Evolutionary conservation across 2,888 invertebrate genomes (phyloP), one percentile per base, ranked within the genome.

Genomic region (Syrphus vitripennis): DNA sequence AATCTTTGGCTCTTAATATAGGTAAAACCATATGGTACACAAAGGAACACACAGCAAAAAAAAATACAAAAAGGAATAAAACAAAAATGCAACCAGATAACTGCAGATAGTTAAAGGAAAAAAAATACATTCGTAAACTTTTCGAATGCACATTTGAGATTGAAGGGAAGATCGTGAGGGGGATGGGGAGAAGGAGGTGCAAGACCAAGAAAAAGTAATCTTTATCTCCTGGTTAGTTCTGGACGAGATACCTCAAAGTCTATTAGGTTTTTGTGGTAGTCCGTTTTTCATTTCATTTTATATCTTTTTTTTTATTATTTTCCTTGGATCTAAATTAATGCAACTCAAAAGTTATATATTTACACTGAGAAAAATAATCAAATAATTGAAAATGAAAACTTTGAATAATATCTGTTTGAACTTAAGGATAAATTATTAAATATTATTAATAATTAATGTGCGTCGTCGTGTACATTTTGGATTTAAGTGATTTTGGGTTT

Each of bases 241-340:
- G 67, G 14, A 7, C 14, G 48, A 67, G 34, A 21, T 48, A 67
- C 67, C 31, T 67, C 67, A 67, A 65, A 67, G 67, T 48, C 65
- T 48, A 48, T 67, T 34, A 48, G 19, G 31, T 48, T 31, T 63
- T 65, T 65, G 65, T 31, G 14, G 48, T 65, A 7, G 14, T 24
- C 24, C 21, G 9, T 57, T 26, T 48, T 67, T 42, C n/a, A 61
- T 7, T 10, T 31, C 9, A 19, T 61, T 21, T 24, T n/a, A 7
- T 24, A n/a, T 14, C n/a, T 7, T n/a, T 55, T 24, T 7, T n/a
- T n/a, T 34, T 21, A 19, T 3, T 24, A 4, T 31, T 57, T 19
- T 31, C 55, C 31, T 34, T 57, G 1, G 3, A 29, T 31, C 16
- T 21, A 29, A 67, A 48, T 67, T 67, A 48, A 67, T 67, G 21